Evolutionary conservation across 30 jellyfish, hydroid and myxozoan species (phyloP).

Genomic region (Nemopilema nomurai): DNA sequence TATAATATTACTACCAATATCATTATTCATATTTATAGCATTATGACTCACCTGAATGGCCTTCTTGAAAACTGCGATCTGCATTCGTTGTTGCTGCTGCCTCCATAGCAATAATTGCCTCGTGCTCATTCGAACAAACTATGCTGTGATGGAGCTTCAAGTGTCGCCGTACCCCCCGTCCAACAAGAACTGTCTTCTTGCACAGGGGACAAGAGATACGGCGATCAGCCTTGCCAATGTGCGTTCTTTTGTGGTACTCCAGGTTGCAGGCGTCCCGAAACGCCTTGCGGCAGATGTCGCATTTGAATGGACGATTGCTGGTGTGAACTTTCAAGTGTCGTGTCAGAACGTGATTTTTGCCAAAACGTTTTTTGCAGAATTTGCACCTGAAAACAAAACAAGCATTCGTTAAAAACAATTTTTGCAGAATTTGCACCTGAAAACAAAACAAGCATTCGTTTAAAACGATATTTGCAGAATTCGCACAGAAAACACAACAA

Average conservation of each 20-base stretch:
- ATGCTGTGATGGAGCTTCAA: slow-evolving; percentile 61
- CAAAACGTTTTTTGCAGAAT: slow-evolving; percentile 79
- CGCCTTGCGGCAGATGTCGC: slow-evolving; percentile 71
- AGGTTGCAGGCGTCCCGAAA: slow-evolving; percentile 72
- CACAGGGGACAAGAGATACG: slow-evolving; percentile 84
- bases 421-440: slow-evolving; percentile 79
- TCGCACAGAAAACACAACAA: too few species aligned
- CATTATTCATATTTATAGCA: too few species aligned
- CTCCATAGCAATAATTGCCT: slow-evolving; percentile 34
- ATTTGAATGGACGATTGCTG: slow-evolving; percentile 71
- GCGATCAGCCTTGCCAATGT: slow-evolving; percentile 66
- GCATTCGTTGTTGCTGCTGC: not conserved
- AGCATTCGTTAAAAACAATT: not conserved
- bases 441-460: not conserved
- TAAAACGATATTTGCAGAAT: too few species aligned
- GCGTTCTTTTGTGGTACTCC: slow-evolving; percentile 77
- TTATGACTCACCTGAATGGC: not conserved
- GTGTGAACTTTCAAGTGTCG: slow-evolving; percentile 80
- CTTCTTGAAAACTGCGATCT: not conserved
- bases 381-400: slow-evolving; percentile 49
- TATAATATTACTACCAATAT: too few species aligned
- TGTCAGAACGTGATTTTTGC: slow-evolving; percentile 69
- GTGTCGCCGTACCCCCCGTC: slow-evolving; percentile 79
- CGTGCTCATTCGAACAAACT: slow-evolving; percentile 38
- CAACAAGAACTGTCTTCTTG: slow-evolving; percentile 62